Base-by-base conservation (phyloP, 2,113 vertebrate genomes). In the Hippocampus zosterae region DNA sequence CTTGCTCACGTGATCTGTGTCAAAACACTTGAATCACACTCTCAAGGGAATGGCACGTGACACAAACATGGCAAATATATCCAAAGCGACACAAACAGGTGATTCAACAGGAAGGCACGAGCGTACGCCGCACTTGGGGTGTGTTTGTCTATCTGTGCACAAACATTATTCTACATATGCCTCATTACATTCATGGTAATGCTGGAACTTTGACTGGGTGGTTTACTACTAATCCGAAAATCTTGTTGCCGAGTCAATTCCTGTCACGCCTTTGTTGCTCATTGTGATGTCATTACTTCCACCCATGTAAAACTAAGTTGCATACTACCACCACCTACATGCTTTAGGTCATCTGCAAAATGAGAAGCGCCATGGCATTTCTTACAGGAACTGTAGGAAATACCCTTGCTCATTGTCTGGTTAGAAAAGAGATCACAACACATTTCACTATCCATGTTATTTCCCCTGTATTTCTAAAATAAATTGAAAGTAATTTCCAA, bases 171-270 rank as follows among this genome's bases (percentile, higher is more conserved):
- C 56, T 59, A 16, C 56, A 8, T 29, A 59, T 42, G 60, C 33
- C 19, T 65, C n/a, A 44, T 23, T 15, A 18, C 2, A 13, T 46
- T 15, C 3, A 46, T 65, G 41, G 12, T 46, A 65, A 44, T 16
- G 18, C 10, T 64, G 56, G 25, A 27, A 59, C 2, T 0, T 53
- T 25, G 37, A 53, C 21, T 44, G 2, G 2, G 19, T 55, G 2
- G 5, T 23, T 55, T 42, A 37, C 33, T 69, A 62, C 64, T 40
- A 37, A 71, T 10, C n/a, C 3, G 41, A 44, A 64, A 13, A 23
- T 23, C 12, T 65, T 44, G 40, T 25, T 44, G n/a, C 68, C 86
- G 82, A 87, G 74, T 87, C 85, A 71, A 53, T 50, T 37, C 55
- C 76, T 81, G 52, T 77, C 75, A 73, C 69, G 63, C 78, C 61